phyloP scores from a whole-genome alignment of 1,140 invertebrate genomes.

The Choristoneura fumiferana region DNA sequence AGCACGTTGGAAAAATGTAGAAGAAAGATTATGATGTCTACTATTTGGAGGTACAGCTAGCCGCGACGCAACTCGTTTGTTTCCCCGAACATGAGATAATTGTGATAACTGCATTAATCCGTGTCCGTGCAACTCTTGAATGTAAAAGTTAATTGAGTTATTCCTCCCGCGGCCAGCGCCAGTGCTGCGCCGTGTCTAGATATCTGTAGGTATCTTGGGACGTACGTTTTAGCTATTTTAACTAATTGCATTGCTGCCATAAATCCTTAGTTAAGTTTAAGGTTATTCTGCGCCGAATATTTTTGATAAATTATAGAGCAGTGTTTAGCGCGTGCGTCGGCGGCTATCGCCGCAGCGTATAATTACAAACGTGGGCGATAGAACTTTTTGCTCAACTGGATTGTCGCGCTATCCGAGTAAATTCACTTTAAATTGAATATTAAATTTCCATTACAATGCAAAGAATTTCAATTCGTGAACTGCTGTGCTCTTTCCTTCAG shows the following conservation, averaged over 20 bases:
- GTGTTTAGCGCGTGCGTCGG: constrained; percentile 27
- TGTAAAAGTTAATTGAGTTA: constrained; percentile 72
- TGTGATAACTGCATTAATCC: constrained; percentile 64
- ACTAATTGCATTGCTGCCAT: constrained; percentile 17
- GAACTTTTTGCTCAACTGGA: constrained; percentile 65
- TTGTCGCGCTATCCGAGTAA: constrained; percentile 59
- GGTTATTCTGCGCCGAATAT: constrained; percentile 22
- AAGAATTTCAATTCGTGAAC: constrained; percentile 35
- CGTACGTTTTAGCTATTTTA: constrained; percentile 18
- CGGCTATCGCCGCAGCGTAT: constrained; percentile 41
- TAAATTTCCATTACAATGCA: constrained; percentile 51
- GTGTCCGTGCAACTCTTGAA: constrained; percentile 55
- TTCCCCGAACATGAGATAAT: constrained; percentile 57
- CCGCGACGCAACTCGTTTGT: constrained; percentile 51
- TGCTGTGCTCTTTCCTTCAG: constrained; percentile 19
- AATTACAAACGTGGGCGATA: constrained; percentile 67
- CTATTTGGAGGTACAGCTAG: no score
- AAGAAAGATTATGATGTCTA: no score
- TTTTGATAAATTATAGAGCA: constrained; percentile 24
- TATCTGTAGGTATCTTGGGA: constrained; percentile 17
- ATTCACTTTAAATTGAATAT: constrained; percentile 69
- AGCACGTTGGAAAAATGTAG: no score
- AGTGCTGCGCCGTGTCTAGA: neutral
- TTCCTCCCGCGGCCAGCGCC: constrained; percentile 36
- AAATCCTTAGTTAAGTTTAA: constrained; percentile 12